Evolutionary conservation across 1,140 invertebrate species (phyloP), one percentile per base, ranked within the genome.

Genomic region (Hyles vespertilio): DNA sequence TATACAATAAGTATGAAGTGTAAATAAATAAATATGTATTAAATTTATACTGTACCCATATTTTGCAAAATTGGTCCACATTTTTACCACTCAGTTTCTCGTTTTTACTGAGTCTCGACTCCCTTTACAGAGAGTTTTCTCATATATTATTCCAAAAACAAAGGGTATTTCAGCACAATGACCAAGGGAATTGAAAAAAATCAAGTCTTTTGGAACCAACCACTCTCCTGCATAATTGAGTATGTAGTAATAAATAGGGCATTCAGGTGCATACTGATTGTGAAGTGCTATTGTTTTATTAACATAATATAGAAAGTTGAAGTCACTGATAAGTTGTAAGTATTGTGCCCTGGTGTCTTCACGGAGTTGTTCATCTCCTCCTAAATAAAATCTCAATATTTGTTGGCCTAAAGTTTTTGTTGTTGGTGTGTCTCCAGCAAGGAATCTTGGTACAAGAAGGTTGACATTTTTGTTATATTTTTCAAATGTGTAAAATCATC

Each of bases 1-100:
- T 10, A 48, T 48, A 48, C 5, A 48, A 48, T 48, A 48, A 11
- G n/a, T 22, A 48, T 11, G 8, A 48, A n/a, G 12, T 48, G 46
- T 47, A 47, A n/a, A 11, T 2, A 47, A n/a, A 47, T 10, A 48
- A 4, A 48, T 3, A 48, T n/a, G 46, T 48, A n/a, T 9, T 8
- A 2, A 48, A 2, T 45, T 40, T 49, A 34, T 48, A 47, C 32
- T 55, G 70, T 77, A 87, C 86, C 83, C 75, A 66, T 74, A 81
- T 79, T 81, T 87, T 12, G 86, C 81, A 70, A 89, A 89, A 72
- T 89, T 89, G 3, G 84, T 89, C 86, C 86, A 89, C 74, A 89
- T 75, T 66, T 78, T 86, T 3, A 81, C 51, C 9, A 87, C 67
- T 69, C 74, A 77, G 0, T 58, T 78, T 63, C 80, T 78, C 3